These are phyloP conservation scores for Lordiphosa stackelbergi DNA, from an alignment of 1,140 invertebrate genomes.

Conservation along the genomic window DNA sequence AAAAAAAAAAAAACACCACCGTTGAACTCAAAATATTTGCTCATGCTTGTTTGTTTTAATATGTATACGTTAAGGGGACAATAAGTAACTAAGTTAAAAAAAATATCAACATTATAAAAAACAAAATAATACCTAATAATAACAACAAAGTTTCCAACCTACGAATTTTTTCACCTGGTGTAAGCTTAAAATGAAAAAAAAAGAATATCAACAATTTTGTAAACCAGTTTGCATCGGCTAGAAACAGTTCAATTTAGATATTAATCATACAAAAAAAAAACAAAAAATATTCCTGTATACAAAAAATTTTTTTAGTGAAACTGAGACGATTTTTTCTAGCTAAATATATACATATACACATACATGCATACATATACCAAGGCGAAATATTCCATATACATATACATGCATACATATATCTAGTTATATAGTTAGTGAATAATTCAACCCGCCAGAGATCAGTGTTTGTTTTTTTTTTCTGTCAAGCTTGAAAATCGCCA, in stretches of 20 bases:
- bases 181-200: constrained; percentile 34
- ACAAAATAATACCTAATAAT: constrained; percentile 8
- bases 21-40: constrained; percentile 13
- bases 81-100: constrained; percentile 39
- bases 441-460: constrained; percentile 61
- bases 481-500: not conserved
- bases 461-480: constrained; percentile 27
- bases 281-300: constrained; percentile 10
- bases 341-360: constrained; percentile 16
- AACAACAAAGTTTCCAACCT: constrained; percentile 34
- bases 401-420: constrained; percentile 38
- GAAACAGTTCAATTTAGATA: not conserved
- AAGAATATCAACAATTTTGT: constrained; percentile 1
- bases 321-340: constrained; percentile 4
- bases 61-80: constrained; percentile 50
- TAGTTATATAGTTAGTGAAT: constrained; percentile 58
- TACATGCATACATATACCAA: constrained; percentile 18
- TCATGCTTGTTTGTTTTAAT: constrained; percentile 11
- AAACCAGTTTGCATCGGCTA: not conserved
- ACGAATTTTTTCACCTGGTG: constrained; percentile 57
- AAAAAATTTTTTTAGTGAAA: not conserved
- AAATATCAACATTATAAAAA: constrained; percentile 17
- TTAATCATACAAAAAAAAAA: no score
- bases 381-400: constrained; percentile 40
- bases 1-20: constrained; percentile 23